phyloP scores from a whole-genome alignment of 64 coral and sea anemone species.

The Cladopsammia gracilis region DNA sequence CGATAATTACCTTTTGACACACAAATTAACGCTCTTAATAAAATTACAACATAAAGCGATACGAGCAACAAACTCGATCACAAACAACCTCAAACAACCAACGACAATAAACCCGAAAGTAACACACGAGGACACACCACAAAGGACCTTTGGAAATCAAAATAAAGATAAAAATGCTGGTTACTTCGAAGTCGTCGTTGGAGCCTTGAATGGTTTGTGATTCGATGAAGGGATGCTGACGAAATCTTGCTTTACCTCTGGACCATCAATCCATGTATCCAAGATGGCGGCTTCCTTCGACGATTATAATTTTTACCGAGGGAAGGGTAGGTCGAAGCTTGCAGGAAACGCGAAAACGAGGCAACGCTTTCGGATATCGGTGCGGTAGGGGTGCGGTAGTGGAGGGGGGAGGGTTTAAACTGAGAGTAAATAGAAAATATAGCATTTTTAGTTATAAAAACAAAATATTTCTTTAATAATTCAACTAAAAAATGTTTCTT shows the following conservation, averaged over 20 bases:
- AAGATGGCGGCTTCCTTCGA: slow-evolving; percentile 19
- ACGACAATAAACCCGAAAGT: not conserved
- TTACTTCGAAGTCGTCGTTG: slow-evolving; percentile 29
- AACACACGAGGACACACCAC: not conserved
- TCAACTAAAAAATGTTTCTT: too few species aligned
- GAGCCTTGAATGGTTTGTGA: not conserved
- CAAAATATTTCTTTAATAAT: too few species aligned
- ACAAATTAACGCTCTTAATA: not conserved
- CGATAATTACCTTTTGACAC: not conserved
- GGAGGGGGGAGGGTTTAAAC: not conserved
- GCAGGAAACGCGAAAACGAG: not conserved
- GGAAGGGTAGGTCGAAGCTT: not conserved
- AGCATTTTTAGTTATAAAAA: too few species aligned
- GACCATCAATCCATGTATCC: not conserved
- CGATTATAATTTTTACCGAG: not conserved
- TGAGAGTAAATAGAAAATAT: not conserved
- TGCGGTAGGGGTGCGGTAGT: not conserved
- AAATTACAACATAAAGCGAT: not conserved
- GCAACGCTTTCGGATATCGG: not conserved
- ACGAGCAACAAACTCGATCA: not conserved
- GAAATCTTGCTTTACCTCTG: not conserved
- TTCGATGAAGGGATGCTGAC: not conserved
- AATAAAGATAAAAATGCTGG: slow-evolving; percentile 8
- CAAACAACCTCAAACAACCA: not conserved
- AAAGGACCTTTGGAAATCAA: not conserved